These are phyloP conservation scores for Caenorhabditis wallacei DNA, from an alignment of 2,888 invertebrate species.

Conservation along the genomic window DNA sequence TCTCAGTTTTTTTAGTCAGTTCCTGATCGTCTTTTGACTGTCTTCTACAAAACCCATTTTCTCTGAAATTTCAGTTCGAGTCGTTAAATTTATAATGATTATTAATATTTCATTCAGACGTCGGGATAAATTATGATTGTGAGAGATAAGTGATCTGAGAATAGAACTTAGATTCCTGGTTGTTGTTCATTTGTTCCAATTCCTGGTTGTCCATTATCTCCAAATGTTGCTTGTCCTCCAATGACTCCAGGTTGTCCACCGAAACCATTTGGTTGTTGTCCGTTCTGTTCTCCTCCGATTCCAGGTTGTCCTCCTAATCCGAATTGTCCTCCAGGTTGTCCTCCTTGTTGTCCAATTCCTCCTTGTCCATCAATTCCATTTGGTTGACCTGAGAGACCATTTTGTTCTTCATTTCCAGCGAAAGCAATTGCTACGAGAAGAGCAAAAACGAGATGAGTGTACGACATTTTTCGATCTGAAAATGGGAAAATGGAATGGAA, in stretches of 20 bases:
- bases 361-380: slow-evolving; percentile 33
- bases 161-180: slow-evolving; percentile 21
- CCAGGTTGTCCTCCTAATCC: slow-evolving; percentile 35
- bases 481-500: not conserved
- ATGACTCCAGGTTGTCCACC: slow-evolving; percentile 12
- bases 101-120: not conserved
- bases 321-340: slow-evolving; percentile 25
- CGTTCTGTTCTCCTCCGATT: slow-evolving; percentile 14
- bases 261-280: slow-evolving; percentile 11
- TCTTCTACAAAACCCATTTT: too few relatives aligned
- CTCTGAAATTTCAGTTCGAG: too few relatives aligned
- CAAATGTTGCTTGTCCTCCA: slow-evolving; percentile 12
- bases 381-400: slow-evolving; percentile 22
- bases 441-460: slow-evolving; percentile 6
- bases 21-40: too few relatives aligned
- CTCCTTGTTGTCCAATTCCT: slow-evolving; percentile 32
- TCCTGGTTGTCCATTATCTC: slow-evolving; percentile 15
- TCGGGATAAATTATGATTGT: not conserved
- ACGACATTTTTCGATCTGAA: slow-evolving; percentile 17
- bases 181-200: slow-evolving; percentile 3
- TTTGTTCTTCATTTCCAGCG: slow-evolving; percentile 11
- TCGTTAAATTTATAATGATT: not conserved
- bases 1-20: too few relatives aligned
- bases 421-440: slow-evolving; percentile 1
- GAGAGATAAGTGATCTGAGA: not conserved